Evolutionary conservation across 2,888 invertebrate genomes (phyloP).

Genomic region (Scotopteryx bipunctaria): DNA sequence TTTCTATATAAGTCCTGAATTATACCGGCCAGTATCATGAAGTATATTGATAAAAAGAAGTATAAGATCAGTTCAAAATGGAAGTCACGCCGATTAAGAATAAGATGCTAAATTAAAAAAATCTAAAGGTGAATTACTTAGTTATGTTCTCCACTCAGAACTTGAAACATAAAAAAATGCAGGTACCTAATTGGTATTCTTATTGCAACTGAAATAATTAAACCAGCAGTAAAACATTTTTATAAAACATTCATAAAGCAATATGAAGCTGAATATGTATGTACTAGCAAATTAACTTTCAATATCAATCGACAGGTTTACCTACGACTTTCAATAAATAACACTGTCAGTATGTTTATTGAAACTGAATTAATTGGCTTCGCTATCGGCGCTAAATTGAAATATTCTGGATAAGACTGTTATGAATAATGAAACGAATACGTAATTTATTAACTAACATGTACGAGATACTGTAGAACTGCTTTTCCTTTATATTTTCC

Average conservation of each 20-base stretch:
- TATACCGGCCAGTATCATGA: conserved; percentile 25
- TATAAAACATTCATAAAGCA: conserved; percentile 12
- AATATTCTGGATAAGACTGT: conserved; percentile 59
- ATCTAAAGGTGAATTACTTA: too few species aligned
- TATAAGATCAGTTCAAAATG: too few species aligned
- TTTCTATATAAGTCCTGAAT: conserved; percentile 17
- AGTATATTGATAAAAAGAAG: background rate
- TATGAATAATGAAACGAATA: conserved; percentile 60
- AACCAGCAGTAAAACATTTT: conserved; percentile 3
- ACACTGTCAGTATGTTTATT: conserved; percentile 36
- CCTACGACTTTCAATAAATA: conserved; percentile 24
- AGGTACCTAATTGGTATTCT: too few species aligned
- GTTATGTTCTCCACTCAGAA: too few species aligned
- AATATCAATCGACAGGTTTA: conserved; percentile 15
- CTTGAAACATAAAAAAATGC: too few species aligned
- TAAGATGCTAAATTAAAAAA: too few species aligned
- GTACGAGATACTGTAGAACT: conserved; percentile 9
- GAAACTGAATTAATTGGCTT: conserved; percentile 41
- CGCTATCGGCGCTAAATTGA: conserved; percentile 42
- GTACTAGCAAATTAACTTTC: conserved; percentile 25
- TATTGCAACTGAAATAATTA: too few species aligned
- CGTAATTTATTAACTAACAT: conserved; percentile 51
- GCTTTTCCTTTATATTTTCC: conserved; percentile 8
- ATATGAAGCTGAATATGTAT: too few species aligned
- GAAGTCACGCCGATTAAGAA: too few species aligned